These are phyloP conservation scores for Pocota personata DNA, from an alignment of 2,888 invertebrate genomes.

Conservation along the genomic window DNA sequence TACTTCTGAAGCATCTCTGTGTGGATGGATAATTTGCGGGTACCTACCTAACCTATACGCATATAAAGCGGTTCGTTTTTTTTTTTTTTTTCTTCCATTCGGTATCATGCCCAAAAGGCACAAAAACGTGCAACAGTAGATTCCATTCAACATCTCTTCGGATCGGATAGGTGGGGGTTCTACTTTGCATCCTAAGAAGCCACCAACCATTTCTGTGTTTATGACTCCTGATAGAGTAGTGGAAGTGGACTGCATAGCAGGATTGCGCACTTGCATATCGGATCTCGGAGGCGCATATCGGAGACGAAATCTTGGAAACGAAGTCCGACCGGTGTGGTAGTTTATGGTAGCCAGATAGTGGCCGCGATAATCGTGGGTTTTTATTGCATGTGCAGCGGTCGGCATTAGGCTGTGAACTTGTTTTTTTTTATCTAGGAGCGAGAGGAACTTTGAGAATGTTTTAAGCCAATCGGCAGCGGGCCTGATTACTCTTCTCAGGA, in stretches of 20 bases:
- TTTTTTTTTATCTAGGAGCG: slow-evolving; percentile 47
- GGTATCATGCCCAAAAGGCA: slow-evolving; percentile 66
- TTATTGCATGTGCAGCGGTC: slow-evolving; percentile 37
- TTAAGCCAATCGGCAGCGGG: slow-evolving; percentile 27
- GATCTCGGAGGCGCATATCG: slow-evolving; percentile 59
- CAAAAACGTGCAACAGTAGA: slow-evolving; percentile 63
- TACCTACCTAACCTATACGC: slow-evolving; percentile 54
- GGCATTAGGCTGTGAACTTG: slow-evolving; percentile 4
- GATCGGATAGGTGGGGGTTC: not conserved
- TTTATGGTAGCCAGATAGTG: slow-evolving; percentile 69
- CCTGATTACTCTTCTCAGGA: slow-evolving; percentile 27
- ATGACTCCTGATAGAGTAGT: slow-evolving; percentile 61
- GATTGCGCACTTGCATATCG: slow-evolving; percentile 69
- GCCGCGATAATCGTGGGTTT: slow-evolving; percentile 64
- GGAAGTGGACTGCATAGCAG: not conserved
- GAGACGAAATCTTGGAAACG: slow-evolving; percentile 47
- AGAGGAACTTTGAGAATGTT: slow-evolving; percentile 14
- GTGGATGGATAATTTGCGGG: slow-evolving; percentile 68
- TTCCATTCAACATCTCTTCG: not conserved
- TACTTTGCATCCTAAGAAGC: slow-evolving; percentile 68
- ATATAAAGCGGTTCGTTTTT: slow-evolving; percentile 33
- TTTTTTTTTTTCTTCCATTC: slow-evolving; percentile 21
- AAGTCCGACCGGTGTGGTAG: slow-evolving; percentile 43
- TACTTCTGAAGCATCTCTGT: slow-evolving; percentile 27
- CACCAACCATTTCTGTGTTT: slow-evolving; percentile 63